These are phyloP conservation scores for Sternotherus odoratus DNA, from an alignment of 2,797 vertebrate genomes.

Conservation along the genomic window DNA sequence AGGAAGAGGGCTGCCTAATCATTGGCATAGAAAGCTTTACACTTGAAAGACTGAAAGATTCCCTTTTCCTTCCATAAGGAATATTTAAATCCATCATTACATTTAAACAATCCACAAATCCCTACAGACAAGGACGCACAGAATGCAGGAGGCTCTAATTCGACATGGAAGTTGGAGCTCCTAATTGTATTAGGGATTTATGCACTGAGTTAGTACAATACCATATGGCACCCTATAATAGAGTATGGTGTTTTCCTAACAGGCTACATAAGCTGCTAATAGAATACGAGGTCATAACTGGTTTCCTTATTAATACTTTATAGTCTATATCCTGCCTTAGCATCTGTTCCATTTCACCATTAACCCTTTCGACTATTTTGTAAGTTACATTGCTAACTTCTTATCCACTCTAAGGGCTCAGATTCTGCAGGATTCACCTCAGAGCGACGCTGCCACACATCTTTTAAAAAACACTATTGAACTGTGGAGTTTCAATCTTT, in stretches of 20 bases:
- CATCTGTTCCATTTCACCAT: conserved; percentile 10
- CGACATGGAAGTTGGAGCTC: conserved; percentile 50
- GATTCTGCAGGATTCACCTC: not conserved
- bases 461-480: not conserved
- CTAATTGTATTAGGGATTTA: conserved; percentile 73
- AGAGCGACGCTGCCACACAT: not conserved
- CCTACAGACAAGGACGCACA: not conserved
- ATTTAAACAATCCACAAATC: not conserved
- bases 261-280: conserved; percentile 64
- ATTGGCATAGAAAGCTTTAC: not conserved
- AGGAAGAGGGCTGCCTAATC: not conserved
- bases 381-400: conserved; percentile 16
- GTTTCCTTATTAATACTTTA: conserved; percentile 46
- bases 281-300: conserved; percentile 63
- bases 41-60: not conserved
- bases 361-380: not conserved
- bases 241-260: conserved; percentile 48
- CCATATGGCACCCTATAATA: conserved; percentile 56
- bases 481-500: not conserved
- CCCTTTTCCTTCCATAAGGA: not conserved
- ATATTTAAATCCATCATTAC: not conserved
- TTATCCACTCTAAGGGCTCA: conserved; percentile 19
- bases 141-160: conserved; percentile 33
- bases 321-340: conserved; percentile 28
- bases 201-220: conserved; percentile 37